Base-by-base conservation (phyloP, 2,888 invertebrate species). In the Drosophila imparisetae region DNA sequence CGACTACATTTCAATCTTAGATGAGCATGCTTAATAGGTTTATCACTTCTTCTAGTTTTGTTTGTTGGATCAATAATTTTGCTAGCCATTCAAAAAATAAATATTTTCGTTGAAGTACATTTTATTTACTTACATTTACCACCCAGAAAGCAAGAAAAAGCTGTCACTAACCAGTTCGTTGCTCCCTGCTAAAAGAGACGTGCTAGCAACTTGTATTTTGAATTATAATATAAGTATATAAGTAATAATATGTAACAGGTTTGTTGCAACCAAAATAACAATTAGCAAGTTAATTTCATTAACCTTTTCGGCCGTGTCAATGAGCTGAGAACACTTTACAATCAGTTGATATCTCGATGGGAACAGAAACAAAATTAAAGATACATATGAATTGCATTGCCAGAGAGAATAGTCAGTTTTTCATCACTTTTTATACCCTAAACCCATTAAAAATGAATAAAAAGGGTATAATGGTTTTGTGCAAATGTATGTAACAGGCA, bases 61-160 rank as follows among this genome's bases (percentile, higher is more conserved):
- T 60, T 72, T 78, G 80, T 78, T 78, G 49, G 64, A 78, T 78
- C 75, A 79, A 78, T 78, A 78, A 59, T 40, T 64, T 57, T 60
- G 60, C 58, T 65, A 34, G 53, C 55, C 38, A 59, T 64, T 58
- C 62, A 65, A 75, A 74, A 74, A 15, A 72, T 15, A 65, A 27
- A 62, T 50, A 42, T 64, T 63, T 69, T 61, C 4, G 42, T 48
- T 63, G 57, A 42, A 36, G 32, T 29, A 45, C 4, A 24, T 45
- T 45, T 45, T 45, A 18, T 36, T 77, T 72, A 48, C 72, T 72
- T 67, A 70, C 21, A 45, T 15, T 73, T 66, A 68, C 64, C 54
- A 42, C 58, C 62, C n/a, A 70, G 64, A 59, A 38, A 50, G 21
- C 4, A 64, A 36, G 57, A 24, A 60, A 68, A 32, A 53, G 70